Conservation (phyloP, 2,113 vertebrate genomes). For the Sylvietta virens region DNA sequence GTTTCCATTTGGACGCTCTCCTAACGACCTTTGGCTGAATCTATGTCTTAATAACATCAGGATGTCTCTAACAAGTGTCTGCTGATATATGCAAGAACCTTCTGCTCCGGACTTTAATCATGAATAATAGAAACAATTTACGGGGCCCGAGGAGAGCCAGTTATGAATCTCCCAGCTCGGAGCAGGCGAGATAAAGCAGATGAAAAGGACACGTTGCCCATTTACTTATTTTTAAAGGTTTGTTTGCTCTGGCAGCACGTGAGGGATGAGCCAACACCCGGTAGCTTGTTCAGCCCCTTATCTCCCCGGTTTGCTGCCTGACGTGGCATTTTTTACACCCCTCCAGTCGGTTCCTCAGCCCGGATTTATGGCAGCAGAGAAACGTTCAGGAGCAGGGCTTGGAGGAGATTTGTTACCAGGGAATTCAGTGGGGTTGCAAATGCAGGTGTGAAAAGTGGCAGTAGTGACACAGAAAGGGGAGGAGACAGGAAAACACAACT, state of each 20-base stretch:
- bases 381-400: background rate
- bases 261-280: background rate
- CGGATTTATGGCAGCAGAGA: background rate
- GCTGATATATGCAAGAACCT: background rate
- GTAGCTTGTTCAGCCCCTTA: background rate
- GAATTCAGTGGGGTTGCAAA: background rate
- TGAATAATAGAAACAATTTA: background rate
- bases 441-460: background rate
- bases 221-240: background rate
- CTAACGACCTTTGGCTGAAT: background rate
- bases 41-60: background rate
- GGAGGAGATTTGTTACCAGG: background rate
- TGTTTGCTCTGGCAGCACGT: background rate
- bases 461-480: background rate
- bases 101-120: background rate
- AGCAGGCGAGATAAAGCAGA: background rate
- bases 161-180: background rate
- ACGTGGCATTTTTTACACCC: background rate
- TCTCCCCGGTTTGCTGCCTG: background rate
- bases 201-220: background rate
- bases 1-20: background rate
- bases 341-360: background rate
- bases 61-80: background rate
- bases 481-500: background rate
- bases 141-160: background rate